Evolutionary conservation across 2,888 invertebrate genomes (phyloP), one percentile per base, ranked within the genome.

Genomic region (Hyppa rectilinea): DNA sequence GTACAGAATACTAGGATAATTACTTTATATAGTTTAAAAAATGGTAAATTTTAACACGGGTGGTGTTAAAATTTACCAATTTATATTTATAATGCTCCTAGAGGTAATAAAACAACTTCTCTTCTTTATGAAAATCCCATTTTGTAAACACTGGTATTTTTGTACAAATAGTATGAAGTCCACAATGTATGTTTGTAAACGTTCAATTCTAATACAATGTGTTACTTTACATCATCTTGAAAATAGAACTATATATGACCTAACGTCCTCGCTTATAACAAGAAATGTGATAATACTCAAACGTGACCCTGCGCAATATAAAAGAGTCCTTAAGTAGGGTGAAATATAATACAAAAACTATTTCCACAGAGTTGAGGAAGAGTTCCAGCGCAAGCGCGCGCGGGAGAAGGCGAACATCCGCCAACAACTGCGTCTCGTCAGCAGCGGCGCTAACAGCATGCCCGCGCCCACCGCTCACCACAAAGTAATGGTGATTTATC

Each of bases 361-460:
- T 56, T 17, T 52, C 83, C 85, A 3, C 87, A 96, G 97, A 88
- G 98, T 98, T 5, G 98, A 98, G 89, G 98, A 98, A 89, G 98
- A 98, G 91, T 98, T 98, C 91, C 98, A 98, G 90, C 96, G 97
- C 79, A 98, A 98, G 92, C 96, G 98, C 53, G 98, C 98, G 47
- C 93, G 97, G 78, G 97, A 98, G 92, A 98, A 97, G 90, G 97
- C 97, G 0, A 97, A 94, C 80, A 98, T 98, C 76, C 94, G 98
- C 38, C 97, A 98, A 83, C 98, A 98, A 89, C 92, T 98, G 80
- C 93, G 98, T 55, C 93, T 98, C 31, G 97, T 97, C 86, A 95
- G 97, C 89, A 97, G 97, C 62, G 96, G 97, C 86, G 97, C 97
- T 23, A 96, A 96, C 82, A 97, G 97, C 89, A 94, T 97, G 90